phyloP scores from a whole-genome alignment of 2,797 vertebrate species.

The Gymnocypris eckloni region DNA sequence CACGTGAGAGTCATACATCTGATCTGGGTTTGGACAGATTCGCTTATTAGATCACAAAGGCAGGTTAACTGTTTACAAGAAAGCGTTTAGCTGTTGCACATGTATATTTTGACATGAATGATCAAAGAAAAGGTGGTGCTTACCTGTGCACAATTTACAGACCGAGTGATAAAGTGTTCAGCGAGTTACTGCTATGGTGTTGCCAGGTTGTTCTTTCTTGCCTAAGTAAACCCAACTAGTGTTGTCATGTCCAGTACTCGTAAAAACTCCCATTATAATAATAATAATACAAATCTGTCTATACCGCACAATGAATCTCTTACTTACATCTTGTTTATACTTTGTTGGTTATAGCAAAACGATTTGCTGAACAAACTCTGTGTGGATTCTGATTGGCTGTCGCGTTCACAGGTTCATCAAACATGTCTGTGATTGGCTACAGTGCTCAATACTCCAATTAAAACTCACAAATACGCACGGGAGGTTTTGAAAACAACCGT shows the following conservation, averaged over 20 bases:
- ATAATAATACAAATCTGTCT: too few relatives aligned
- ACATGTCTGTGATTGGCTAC: not conserved
- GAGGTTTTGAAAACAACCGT: not conserved
- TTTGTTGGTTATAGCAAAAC: not conserved
- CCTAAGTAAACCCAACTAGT: too few relatives aligned
- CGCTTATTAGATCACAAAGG: constrained; percentile 8
- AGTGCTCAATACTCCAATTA: not conserved
- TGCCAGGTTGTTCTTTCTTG: not conserved
- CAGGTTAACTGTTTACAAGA: not conserved
- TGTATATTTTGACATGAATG: not conserved
- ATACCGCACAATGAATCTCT: not conserved
- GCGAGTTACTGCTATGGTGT: not conserved
- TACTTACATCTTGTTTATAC: not conserved
- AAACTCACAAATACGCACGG: not conserved
- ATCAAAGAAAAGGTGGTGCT: not conserved
- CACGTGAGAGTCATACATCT: constrained; percentile 4
- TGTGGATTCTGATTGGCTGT: not conserved
- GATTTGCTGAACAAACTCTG: not conserved
- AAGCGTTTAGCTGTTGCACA: not conserved
- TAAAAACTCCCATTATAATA: not conserved
- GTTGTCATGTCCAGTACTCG: not conserved
- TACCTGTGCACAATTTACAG: not conserved
- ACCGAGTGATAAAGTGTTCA: not conserved
- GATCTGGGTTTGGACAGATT: not conserved
- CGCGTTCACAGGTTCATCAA: not conserved